These are phyloP conservation scores for Isurus oxyrinchus DNA, from an alignment of 2,113 vertebrate species.

Conservation along the genomic window DNA sequence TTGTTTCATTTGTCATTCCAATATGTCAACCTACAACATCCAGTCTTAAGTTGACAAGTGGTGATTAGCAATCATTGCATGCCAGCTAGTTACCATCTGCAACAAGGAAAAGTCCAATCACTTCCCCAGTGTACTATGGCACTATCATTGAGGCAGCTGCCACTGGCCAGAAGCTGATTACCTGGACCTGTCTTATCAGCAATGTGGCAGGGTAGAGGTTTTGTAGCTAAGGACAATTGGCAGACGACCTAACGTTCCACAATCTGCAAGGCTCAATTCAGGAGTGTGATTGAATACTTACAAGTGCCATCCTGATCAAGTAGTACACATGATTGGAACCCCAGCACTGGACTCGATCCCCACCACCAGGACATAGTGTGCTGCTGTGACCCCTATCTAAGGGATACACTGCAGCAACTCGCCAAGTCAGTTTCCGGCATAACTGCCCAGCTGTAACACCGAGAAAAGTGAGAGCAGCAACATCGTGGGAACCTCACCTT, in stretches of 20 bases:
- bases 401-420: background rate
- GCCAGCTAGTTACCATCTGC: background rate
- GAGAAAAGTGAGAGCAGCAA: too few species aligned
- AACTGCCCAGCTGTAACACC: background rate
- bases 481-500: background rate
- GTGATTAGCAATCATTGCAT: background rate
- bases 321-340: background rate
- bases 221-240: background rate
- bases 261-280: background rate
- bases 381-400: background rate
- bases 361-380: background rate
- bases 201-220: background rate
- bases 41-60: background rate
- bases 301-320: background rate
- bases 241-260: background rate
- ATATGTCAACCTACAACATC: background rate
- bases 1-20: background rate
- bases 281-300: background rate
- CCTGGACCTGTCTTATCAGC: background rate
- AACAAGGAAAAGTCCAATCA: background rate
- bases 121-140: background rate
- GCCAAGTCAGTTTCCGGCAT: background rate
- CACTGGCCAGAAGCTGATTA: background rate
- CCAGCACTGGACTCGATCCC: background rate
- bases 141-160: background rate